Base-by-base conservation (phyloP, 1,140 invertebrate genomes). In the Platyscapa corneri region DNA sequence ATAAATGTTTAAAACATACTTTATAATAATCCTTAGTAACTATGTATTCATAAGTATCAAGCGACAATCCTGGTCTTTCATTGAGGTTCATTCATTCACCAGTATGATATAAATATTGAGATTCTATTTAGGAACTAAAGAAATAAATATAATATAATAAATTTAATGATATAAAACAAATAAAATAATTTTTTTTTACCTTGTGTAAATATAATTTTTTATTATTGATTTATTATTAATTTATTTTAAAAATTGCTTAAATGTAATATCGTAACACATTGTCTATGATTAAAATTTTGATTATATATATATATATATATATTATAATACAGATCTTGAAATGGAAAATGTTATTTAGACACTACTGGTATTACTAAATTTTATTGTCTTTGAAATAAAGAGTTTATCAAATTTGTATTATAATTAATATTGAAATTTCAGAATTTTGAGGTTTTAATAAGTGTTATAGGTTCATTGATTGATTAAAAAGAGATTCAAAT, bases 21-120 rank as follows among this genome's bases (percentile, higher is more conserved):
- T 97, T 95, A 93, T 99, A 99, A 93, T 99, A 99, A 93, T 99
- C 98, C 92, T 97, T 97, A 32, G 99, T 99, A 42, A 98, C 98
- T 82, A 98, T 95, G 92, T 98, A 98, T 94, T 99, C 99, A 92
- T 99, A 99, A 0, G 98, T 96, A 37, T 99, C 99, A 75, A 99
- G 94, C 89, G 97, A 97, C 86, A 99, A 94, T 94, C 99, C 99
- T 0, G 99, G 97, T 88, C 99, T 95, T 88, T 99, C 97, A 90
- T 96, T 98, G 90, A 97, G 97, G 94, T 99, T 99, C 89, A 98
- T 95, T 84, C 98, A 94, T 88, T 97, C 95, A 14, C 98, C 98
- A 72, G 96, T 99, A 90, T 99, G 98, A 94, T 99, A 99, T 88
- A 99, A 94, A 94, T 99, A 99, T 92, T 98, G 97, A 99, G 99